A percentile compares a stretch with the other conserved stretches of the same genome.
Conservation (phyloP, 2,797 vertebrate species). For the Psittacula echo region DNA sequence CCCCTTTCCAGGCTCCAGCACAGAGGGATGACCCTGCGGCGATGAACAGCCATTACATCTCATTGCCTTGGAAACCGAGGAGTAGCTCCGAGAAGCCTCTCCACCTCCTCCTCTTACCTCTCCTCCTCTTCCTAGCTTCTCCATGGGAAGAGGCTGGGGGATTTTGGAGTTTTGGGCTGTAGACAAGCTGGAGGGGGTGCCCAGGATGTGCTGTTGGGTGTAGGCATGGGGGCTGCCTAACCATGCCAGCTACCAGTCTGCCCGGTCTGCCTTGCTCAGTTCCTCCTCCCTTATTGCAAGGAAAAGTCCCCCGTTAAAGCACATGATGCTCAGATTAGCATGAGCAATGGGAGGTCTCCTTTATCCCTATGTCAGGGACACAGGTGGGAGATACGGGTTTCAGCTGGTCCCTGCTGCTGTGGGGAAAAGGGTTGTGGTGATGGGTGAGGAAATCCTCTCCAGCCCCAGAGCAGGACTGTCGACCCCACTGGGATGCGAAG, state of each 20-base stretch:
- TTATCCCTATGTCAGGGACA: accelerated
- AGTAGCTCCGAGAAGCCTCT: constrained; percentile 11
- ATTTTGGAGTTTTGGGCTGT: not conserved
- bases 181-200: not conserved
- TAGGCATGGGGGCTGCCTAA: not conserved
- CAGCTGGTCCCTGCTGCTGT: not conserved
- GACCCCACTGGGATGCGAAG: accelerated
- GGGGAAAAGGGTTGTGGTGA: not conserved
- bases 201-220: not conserved
- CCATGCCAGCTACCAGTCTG: not conserved
- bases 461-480: not conserved
- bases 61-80: constrained; percentile 67
- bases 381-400: not conserved
- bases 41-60: constrained; percentile 57
- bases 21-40: constrained; percentile 23
- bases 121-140: not conserved
- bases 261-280: not conserved
- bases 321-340: accelerated
- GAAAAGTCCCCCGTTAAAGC: not conserved
- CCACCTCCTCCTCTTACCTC: not conserved
- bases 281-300: not conserved
- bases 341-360: accelerated
- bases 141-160: not conserved
- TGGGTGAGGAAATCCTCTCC: not conserved
- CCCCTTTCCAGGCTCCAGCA: not conserved